These are phyloP conservation scores for Cheilinus undulatus DNA, from an alignment of 2,113 vertebrate genomes.

Conservation along the genomic window DNA sequence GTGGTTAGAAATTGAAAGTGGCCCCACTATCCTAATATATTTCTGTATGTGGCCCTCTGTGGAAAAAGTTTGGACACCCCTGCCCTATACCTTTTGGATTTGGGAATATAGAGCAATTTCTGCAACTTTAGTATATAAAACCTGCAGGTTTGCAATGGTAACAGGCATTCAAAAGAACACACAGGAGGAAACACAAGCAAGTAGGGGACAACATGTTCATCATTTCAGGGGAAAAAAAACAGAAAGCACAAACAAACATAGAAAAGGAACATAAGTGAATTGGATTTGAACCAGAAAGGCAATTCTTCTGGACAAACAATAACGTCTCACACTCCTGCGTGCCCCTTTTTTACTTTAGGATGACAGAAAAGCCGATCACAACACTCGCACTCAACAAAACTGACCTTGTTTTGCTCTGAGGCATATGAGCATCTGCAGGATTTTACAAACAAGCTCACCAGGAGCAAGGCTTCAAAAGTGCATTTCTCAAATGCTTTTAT, in stretches of 20 bases:
- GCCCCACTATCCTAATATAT: too few relatives aligned
- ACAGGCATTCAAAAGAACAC: neutral
- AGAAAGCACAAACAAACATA: neutral
- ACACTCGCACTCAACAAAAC: neutral
- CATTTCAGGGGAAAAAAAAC: too few relatives aligned
- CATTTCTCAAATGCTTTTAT: slow-evolving; percentile 1
- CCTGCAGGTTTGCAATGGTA: too few relatives aligned
- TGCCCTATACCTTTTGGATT: too few relatives aligned
- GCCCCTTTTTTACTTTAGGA: neutral
- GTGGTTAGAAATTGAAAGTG: too few relatives aligned
- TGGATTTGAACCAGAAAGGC: neutral
- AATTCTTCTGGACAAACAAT: neutral
- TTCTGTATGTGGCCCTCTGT: too few relatives aligned
- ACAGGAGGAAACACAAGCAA: too few relatives aligned
- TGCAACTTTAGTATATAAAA: neutral
- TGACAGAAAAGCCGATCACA: neutral
- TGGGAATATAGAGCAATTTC: too few relatives aligned
- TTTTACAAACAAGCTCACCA: neutral
- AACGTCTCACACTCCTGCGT: neutral
- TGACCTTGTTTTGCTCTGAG: neutral
- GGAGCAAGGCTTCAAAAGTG: neutral
- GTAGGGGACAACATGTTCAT: neutral
- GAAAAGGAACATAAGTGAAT: neutral
- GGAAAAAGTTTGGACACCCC: too few relatives aligned
- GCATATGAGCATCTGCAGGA: neutral